These are phyloP conservation scores for Caradrina kadenii DNA, from an alignment of 2,888 invertebrate genomes.

Conservation along the genomic window DNA sequence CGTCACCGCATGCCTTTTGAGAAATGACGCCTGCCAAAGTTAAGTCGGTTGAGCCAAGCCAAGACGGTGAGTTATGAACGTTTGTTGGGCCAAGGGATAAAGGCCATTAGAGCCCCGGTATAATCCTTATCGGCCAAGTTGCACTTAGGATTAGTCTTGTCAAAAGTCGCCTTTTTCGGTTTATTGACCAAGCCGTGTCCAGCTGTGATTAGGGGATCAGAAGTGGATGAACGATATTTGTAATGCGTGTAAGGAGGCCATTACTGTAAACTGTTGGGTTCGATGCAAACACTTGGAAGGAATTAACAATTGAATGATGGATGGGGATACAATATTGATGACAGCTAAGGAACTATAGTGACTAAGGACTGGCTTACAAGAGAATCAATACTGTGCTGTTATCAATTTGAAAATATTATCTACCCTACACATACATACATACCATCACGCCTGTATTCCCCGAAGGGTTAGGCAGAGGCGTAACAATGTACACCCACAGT, in stretches of 20 bases:
- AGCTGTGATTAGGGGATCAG: conserved; percentile 86
- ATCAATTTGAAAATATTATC: too few relatives aligned
- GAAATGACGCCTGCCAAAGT: conserved; percentile 91
- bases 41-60: conserved; percentile 90
- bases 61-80: conserved; percentile 88
- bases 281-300: conserved; percentile 34
- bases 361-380: neutral
- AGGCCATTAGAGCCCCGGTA: conserved; percentile 87
- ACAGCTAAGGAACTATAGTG: neutral
- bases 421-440: too few relatives aligned
- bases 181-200: conserved; percentile 84
- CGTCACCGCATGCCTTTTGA: conserved; percentile 89
- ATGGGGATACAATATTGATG: conserved; percentile 14
- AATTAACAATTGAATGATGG: conserved; percentile 41
- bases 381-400: neutral
- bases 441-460: too few relatives aligned
- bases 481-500: too few relatives aligned
- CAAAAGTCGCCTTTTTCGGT: conserved; percentile 87
- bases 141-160: conserved; percentile 90
- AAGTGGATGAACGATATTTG: conserved; percentile 67
- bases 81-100: conserved; percentile 89
- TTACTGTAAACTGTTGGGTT: conserved; percentile 45
- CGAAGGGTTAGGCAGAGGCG: too few relatives aligned
- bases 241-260: conserved; percentile 47
- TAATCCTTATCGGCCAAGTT: conserved; percentile 90